Evolutionary conservation across 2,888 invertebrate genomes (phyloP), one percentile per base, ranked within the genome.

Genomic region (Hydropsyche betteni): DNA sequence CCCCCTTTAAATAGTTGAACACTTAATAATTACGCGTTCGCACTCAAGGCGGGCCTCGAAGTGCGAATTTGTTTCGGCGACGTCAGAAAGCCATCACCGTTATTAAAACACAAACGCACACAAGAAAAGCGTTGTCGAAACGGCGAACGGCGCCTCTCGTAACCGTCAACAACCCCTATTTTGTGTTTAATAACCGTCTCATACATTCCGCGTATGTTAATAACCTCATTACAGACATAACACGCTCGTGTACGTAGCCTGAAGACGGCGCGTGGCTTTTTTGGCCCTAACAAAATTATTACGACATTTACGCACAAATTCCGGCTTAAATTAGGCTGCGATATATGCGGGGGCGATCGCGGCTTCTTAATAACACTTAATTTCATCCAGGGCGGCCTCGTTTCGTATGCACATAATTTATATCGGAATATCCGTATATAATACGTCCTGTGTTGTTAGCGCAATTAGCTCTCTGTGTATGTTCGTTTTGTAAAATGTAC

Each of bases 151-250:
- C 24, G 24, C 2, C 44, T 44, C 44, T 44, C 44, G 10, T 44
- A 44, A 44, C 44, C 44, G 44, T 44, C 44, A 44, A 44, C 44
- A 44, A 44, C 44, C 44, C 44, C 44, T 44, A 44, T 44, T 36
- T 64, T 36, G 36, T 36, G 64, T 64, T 64, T 64, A 64, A 64
- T 64, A 64, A 64, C 64, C 64, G 36, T 64, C 64, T 64, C 36
- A 36, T 64, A 36, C 64, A 36, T 64, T 64, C 64, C 8, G 34
- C 36, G 64, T 64, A 64, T 64, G 64, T 36, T 64, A 64, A 64
- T 64, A 64, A 64, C 64, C 64, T 64, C 64, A 64, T 64, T 64
- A 64, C 10, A 36, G n/a, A 12, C 61, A 33, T 61, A 61, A 61
- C 61, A 44, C 16, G 33, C 61, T 10, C 36, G 34, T 12, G 34